These are phyloP conservation scores for Leptura quadrifasciata DNA, from an alignment of 2,888 invertebrate genomes.

Conservation along the genomic window DNA sequence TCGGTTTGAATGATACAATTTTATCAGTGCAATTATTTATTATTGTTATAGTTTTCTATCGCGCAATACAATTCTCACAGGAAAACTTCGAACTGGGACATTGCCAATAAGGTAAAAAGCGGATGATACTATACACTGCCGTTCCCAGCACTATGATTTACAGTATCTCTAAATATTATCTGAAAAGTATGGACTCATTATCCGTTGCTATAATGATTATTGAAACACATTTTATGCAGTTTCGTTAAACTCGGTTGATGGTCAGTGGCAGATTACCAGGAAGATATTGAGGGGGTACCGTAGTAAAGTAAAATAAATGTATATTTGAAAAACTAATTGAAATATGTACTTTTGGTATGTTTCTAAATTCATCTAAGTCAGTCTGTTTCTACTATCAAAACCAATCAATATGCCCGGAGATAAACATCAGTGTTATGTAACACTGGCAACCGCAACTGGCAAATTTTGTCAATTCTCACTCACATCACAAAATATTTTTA, in stretches of 20 bases:
- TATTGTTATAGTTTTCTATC: conserved; percentile 35
- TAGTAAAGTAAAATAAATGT: too few species aligned
- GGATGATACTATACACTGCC: conserved; percentile 23
- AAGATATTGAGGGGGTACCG: too few species aligned
- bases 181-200: conserved; percentile 26
- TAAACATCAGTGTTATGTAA: too few species aligned
- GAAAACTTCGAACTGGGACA: conserved; percentile 45
- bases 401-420: too few species aligned
- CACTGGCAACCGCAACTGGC: too few species aligned
- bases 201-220: conserved; percentile 4
- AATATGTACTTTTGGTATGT: too few species aligned
- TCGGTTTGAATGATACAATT: conserved; percentile 35
- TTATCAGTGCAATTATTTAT: conserved; percentile 38
- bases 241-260: neutral
- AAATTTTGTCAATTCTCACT: too few species aligned
- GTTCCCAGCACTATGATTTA: conserved; percentile 38
- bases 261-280: neutral
- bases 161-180: conserved; percentile 31
- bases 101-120: conserved; percentile 44
- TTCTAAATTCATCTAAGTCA: too few species aligned
- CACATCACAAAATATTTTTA: too few species aligned
- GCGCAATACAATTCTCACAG: conserved; percentile 43
- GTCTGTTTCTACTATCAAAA: too few species aligned
- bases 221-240: neutral
- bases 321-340: too few species aligned